phyloP scores from a whole-genome alignment of 2,113 vertebrate species.

The Poeciliopsis retropinna region DNA sequence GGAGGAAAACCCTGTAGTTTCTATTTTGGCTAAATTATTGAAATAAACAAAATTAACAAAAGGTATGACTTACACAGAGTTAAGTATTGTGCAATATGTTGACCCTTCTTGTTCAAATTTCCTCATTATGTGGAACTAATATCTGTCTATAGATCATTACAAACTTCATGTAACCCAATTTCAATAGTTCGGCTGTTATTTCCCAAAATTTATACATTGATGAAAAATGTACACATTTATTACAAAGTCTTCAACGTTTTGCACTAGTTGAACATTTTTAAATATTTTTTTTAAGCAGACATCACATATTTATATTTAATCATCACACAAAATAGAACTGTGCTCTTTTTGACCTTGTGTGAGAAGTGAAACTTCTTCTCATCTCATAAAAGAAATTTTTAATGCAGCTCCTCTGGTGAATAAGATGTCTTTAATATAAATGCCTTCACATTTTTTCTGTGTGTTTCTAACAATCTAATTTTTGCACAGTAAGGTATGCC shows the following conservation, averaged over 20 bases:
- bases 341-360: constrained; percentile 32
- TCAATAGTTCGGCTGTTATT: neutral
- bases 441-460: constrained; percentile 12
- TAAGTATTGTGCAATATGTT: too few relatives aligned
- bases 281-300: constrained; percentile 45
- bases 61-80: too few relatives aligned
- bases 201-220: neutral
- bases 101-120: too few relatives aligned
- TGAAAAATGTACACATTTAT: constrained; percentile 4
- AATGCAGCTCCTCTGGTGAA: constrained; percentile 34
- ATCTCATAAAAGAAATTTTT: constrained; percentile 48
- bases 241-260: neutral
- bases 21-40: too few relatives aligned
- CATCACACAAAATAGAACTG: constrained; percentile 3
- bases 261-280: neutral
- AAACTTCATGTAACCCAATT: neutral
- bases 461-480: neutral
- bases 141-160: neutral
- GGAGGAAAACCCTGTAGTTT: too few relatives aligned
- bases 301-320: constrained; percentile 44
- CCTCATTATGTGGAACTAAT: neutral
- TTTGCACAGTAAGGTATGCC: constrained; percentile 1
- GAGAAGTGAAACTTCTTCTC: constrained; percentile 26
- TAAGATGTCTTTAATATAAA: constrained; percentile 8
- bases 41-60: too few relatives aligned